phyloP scores from a whole-genome alignment of 2,113 vertebrate genomes.

The Tyto alba region DNA sequence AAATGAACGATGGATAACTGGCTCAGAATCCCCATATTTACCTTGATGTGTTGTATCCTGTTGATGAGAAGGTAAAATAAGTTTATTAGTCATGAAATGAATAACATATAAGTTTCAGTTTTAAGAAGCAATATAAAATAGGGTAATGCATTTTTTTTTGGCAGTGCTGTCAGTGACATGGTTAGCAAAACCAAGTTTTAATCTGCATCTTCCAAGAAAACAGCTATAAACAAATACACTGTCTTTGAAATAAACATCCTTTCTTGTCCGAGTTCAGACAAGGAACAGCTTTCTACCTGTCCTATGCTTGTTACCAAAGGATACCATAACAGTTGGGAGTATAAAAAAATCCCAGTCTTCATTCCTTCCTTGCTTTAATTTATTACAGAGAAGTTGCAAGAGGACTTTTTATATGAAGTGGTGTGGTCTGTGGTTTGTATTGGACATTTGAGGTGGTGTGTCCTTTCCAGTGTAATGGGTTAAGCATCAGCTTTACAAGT shows the following conservation, averaged over 20 bases:
- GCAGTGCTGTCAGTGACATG: neutral
- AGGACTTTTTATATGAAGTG: neutral
- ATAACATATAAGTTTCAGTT: neutral
- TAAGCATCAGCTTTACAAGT: neutral
- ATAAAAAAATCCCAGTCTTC: neutral
- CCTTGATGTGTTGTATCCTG: slow-evolving; percentile 27
- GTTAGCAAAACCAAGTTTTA: neutral
- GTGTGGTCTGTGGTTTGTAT: neutral
- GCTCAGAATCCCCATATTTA: slow-evolving; percentile 62
- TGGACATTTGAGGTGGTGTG: neutral
- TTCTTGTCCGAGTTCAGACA: neutral
- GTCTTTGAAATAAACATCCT: neutral
- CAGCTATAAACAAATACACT: neutral
- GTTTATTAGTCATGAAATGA: neutral
- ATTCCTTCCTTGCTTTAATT: neutral
- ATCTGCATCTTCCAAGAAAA: neutral
- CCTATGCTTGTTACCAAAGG: neutral
- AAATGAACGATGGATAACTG: slow-evolving; percentile 44
- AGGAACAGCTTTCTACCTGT: neutral
- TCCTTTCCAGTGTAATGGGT: neutral
- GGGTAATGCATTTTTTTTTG: neutral
- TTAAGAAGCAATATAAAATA: neutral
- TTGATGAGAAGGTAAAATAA: slow-evolving; percentile 12
- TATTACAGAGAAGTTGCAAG: neutral
- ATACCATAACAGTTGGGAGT: neutral